Evolutionary conservation across 2,797 vertebrate genomes (phyloP).

Genomic region (Lagorchestes hirsutus): DNA sequence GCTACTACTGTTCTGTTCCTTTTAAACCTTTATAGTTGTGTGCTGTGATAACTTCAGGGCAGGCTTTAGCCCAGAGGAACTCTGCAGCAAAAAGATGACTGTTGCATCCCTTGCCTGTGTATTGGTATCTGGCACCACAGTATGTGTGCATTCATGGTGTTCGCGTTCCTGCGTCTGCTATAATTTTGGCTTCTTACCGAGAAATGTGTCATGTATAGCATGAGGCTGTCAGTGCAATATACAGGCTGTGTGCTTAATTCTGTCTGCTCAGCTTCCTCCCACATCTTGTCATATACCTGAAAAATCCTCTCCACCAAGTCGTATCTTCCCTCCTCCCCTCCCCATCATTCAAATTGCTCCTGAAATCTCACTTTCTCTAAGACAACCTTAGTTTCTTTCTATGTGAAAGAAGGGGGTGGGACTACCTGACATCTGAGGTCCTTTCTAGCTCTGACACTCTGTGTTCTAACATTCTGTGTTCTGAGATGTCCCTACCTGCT

Average conservation of each 20-base stretch:
- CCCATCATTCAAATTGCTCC: background rate
- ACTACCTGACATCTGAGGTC: background rate
- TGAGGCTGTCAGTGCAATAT: background rate
- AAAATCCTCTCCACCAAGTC: background rate
- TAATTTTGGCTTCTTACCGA: background rate
- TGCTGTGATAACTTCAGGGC: background rate
- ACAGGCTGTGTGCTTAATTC: background rate
- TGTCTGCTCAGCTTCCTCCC: background rate
- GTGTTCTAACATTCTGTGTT: background rate
- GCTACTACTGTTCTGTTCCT: background rate
- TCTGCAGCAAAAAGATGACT: background rate
- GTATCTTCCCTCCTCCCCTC: background rate
- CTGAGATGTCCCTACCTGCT: background rate
- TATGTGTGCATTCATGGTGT: background rate
- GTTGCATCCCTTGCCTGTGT: background rate
- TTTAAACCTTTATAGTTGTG: background rate
- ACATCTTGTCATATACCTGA: background rate
- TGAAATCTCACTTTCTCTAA: background rate
- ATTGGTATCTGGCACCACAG: background rate
- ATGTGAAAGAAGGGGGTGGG: background rate
- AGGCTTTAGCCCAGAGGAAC: background rate
- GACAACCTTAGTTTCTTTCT: background rate
- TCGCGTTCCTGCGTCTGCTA: background rate
- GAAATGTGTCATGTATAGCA: background rate
- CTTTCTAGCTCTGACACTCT: background rate